phyloP scores from a whole-genome alignment of 2,888 invertebrate genomes.

The Geophilus truncorum region DNA sequence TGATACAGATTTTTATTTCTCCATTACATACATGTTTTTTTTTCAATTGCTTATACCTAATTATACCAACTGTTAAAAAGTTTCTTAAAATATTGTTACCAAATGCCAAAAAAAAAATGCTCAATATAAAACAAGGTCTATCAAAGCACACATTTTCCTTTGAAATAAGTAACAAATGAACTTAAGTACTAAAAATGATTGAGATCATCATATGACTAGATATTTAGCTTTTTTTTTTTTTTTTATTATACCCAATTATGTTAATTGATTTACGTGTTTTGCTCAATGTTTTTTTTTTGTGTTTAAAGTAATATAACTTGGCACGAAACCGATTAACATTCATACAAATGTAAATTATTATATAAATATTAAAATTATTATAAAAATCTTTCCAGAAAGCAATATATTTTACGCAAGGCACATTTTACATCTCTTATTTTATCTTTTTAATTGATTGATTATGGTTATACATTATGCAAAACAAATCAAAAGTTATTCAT shows the following conservation, averaged over 20 bases:
- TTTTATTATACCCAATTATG: no score
- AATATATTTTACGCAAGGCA: conserved; percentile 7
- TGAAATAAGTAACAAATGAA: no score
- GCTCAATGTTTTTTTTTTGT: no score
- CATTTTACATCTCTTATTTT: background rate
- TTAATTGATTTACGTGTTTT: background rate
- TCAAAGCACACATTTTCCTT: background rate
- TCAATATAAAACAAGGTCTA: background rate
- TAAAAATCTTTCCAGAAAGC: conserved; percentile 2
- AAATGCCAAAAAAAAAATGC: background rate
- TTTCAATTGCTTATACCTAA: background rate
- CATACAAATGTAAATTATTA: background rate
- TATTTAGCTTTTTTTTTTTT: background rate
- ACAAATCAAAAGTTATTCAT: background rate
- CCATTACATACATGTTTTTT: background rate
- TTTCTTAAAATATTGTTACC: background rate
- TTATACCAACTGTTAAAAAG: background rate
- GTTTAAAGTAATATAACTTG: no score
- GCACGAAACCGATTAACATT: background rate
- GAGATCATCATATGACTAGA: background rate
- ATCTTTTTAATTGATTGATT: background rate
- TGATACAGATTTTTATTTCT: conserved; percentile 1
- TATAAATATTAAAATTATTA: background rate
- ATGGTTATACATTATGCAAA: background rate
- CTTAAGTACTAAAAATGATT: background rate